Percentiles rank a stretch among this genome's conserved stretches.
These are phyloP conservation scores for Cyrtodaria siliqua DNA, from an alignment of 2,888 invertebrate genomes.

Conservation along the genomic window DNA sequence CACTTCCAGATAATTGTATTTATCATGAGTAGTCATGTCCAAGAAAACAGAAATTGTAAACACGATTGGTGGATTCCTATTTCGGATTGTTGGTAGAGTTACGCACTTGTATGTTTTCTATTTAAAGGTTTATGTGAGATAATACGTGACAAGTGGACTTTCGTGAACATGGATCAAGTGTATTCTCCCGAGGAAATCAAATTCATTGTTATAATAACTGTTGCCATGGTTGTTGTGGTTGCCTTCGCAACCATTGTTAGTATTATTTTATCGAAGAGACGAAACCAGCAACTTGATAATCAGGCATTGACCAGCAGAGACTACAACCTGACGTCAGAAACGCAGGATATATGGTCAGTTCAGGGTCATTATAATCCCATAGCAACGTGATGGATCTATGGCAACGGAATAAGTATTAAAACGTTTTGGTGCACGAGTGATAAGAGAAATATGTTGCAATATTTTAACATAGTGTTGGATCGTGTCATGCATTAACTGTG, in stretches of 20 bases:
- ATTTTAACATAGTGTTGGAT: too few species aligned
- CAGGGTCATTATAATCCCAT: constrained; percentile 58
- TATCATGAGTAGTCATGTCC: too few species aligned
- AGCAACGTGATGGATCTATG: constrained; percentile 18
- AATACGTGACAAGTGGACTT: neutral
- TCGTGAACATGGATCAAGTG: constrained; percentile 33
- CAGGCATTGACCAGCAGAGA: constrained; percentile 30
- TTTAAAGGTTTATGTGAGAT: too few species aligned
- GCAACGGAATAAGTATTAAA: too few species aligned
- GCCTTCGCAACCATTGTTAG: constrained; percentile 49
- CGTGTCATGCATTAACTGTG: too few species aligned
- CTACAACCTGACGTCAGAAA: constrained; percentile 46
- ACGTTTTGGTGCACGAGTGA: too few species aligned
- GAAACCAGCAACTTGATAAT: constrained; percentile 29
- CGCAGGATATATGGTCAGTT: constrained; percentile 56
- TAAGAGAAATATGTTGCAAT: too few species aligned
- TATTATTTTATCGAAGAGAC: constrained; percentile 43
- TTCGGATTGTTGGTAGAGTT: too few species aligned
- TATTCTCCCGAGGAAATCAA: constrained; percentile 53
- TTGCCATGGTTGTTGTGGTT: constrained; percentile 58
- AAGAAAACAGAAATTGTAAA: too few species aligned
- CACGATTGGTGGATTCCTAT: too few species aligned
- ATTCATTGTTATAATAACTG: constrained; percentile 54
- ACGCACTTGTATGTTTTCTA: too few species aligned
- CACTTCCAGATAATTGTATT: too few species aligned